phyloP scores from a whole-genome alignment of 1,140 invertebrate genomes.

The Drosophila pectinifera region DNA sequence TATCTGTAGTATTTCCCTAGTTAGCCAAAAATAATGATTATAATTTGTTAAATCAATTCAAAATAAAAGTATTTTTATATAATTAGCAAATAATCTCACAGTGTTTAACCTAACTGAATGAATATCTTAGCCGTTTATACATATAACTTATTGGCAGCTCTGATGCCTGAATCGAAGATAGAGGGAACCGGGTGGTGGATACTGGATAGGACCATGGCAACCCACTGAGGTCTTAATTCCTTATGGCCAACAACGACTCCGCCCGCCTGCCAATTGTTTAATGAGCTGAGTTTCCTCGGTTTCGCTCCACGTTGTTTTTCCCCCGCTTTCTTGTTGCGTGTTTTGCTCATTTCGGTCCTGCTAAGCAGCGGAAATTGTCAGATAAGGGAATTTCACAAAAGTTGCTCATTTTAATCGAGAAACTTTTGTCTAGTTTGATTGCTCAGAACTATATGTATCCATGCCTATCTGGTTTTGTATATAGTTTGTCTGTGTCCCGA shows the following conservation, averaged over 20 bases:
- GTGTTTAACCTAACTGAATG: too few species aligned
- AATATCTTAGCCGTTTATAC: too few species aligned
- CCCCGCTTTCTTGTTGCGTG: constrained; percentile 52
- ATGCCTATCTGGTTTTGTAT: constrained; percentile 3
- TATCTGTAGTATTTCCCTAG: not conserved
- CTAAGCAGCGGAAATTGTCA: constrained; percentile 75
- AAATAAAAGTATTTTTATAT: not conserved
- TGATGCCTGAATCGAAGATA: constrained; percentile 50
- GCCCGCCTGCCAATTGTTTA: constrained; percentile 74
- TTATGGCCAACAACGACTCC: constrained; percentile 51
- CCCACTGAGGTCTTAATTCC: constrained; percentile 62
- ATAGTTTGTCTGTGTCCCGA: constrained; percentile 12
- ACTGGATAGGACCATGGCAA: constrained; percentile 19
- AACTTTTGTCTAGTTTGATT: constrained; percentile 72
- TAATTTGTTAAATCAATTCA: not conserved
- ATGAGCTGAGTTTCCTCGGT: constrained; percentile 66
- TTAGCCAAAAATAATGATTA: too few species aligned
- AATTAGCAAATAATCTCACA: too few species aligned
- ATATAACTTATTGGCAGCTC: constrained; percentile 1
- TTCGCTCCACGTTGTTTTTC: constrained; percentile 17
- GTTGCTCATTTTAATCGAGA: constrained; percentile 77
- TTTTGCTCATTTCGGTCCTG: constrained; percentile 42
- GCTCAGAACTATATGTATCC: constrained; percentile 45
- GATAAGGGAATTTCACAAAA: constrained; percentile 72
- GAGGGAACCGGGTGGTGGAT: not conserved